Evolutionary conservation across 2,113 vertebrate species (phyloP).

Genomic region (Rhinolophus ferrumequinum): DNA sequence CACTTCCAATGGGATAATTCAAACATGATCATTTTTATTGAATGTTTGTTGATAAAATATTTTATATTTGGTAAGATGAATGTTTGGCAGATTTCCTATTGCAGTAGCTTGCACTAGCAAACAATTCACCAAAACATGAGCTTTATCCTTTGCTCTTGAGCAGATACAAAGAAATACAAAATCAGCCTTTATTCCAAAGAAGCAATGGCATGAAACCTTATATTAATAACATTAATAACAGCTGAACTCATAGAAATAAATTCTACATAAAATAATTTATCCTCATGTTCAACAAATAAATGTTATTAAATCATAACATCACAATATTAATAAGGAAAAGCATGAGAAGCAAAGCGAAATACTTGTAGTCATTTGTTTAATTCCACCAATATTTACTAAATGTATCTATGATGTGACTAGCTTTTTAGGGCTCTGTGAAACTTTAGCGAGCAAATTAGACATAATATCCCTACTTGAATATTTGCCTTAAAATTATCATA

Average conservation of each 20-base stretch:
- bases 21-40: not conserved
- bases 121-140: not conserved
- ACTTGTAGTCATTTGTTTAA: not conserved
- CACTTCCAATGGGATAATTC: not conserved
- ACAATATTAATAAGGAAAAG: not conserved
- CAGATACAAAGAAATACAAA: not conserved
- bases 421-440: not conserved
- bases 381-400: not conserved
- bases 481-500: not conserved
- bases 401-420: not conserved
- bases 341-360: not conserved
- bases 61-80: not conserved
- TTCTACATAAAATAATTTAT: not conserved
- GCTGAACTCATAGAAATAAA: not conserved
- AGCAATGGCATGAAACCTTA: not conserved
- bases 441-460: not conserved
- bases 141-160: not conserved
- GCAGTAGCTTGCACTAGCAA: not conserved
- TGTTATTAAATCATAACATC: not conserved
- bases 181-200: not conserved
- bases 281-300: not conserved
- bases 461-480: not conserved
- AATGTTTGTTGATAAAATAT: not conserved
- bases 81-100: not conserved
- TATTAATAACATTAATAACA: not conserved